These are phyloP conservation scores for Fragum sueziense DNA, from an alignment of 2,888 invertebrate genomes.

Conservation along the genomic window DNA sequence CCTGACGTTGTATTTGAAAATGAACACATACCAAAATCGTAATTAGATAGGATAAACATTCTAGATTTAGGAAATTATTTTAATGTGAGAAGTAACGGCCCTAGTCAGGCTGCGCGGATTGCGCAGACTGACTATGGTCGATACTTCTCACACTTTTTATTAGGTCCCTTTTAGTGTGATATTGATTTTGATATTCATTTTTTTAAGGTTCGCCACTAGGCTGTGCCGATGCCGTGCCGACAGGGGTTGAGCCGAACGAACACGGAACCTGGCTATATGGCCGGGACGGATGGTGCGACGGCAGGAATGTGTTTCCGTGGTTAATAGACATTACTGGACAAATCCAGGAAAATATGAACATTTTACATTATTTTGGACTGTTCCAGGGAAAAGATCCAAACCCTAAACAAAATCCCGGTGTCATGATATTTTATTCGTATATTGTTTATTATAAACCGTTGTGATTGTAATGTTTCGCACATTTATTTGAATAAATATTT, in stretches of 20 bases:
- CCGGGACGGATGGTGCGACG: conserved; percentile 76
- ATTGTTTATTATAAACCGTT: conserved; percentile 59
- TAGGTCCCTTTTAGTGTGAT: too few species aligned
- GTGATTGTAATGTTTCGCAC: neutral
- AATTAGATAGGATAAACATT: too few species aligned
- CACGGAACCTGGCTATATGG: conserved; percentile 78
- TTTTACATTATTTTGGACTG: conserved; percentile 65
- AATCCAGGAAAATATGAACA: conserved; percentile 41
- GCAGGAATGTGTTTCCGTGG: conserved; percentile 67
- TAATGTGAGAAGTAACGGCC: too few species aligned
- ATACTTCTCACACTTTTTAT: too few species aligned
- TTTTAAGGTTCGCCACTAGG: conserved; percentile 70
- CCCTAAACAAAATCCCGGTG: conserved; percentile 68
- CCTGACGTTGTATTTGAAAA: too few species aligned
- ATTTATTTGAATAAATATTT: too few species aligned
- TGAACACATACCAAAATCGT: too few species aligned
- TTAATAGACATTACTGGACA: conserved; percentile 59
- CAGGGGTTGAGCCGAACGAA: conserved; percentile 72
- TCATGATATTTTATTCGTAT: conserved; percentile 68
- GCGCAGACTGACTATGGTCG: too few species aligned
- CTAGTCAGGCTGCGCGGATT: too few species aligned
- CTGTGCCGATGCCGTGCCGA: conserved; percentile 67
- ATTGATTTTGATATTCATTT: too few species aligned
- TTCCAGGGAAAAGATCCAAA: conserved; percentile 69
- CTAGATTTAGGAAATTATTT: too few species aligned